These are phyloP conservation scores for Eurytoma adleriae DNA, from an alignment of 2,888 invertebrate species.

Conservation along the genomic window DNA sequence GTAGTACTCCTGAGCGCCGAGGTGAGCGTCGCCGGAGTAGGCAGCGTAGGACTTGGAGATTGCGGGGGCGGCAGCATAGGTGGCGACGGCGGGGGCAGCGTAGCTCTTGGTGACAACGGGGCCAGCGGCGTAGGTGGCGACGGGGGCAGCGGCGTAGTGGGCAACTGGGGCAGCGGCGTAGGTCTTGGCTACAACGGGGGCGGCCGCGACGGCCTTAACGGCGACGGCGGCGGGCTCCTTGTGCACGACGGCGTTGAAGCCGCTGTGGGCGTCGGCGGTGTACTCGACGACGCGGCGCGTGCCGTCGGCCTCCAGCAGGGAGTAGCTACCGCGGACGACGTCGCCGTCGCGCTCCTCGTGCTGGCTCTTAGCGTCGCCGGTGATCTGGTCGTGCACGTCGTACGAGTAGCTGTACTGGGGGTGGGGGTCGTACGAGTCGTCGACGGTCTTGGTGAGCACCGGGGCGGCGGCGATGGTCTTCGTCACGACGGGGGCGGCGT, in stretches of 20 bases:
- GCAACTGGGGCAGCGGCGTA: slow-evolving; percentile 24
- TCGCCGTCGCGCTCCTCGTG: slow-evolving; percentile 71
- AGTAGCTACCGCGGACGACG: slow-evolving; percentile 74
- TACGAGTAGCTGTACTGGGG: slow-evolving; percentile 74
- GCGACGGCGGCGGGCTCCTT: slow-evolving; percentile 63
- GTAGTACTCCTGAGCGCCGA: too few species aligned
- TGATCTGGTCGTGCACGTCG: slow-evolving; percentile 68
- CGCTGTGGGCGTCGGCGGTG: slow-evolving; percentile 70
- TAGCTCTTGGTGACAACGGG: too few species aligned
- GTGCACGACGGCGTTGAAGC: slow-evolving; percentile 72
- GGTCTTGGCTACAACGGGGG: slow-evolving; percentile 28
- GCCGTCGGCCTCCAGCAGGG: slow-evolving; percentile 77
- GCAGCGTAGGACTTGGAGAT: too few species aligned
- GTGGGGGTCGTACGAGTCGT: slow-evolving; percentile 70
- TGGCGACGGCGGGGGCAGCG: too few species aligned
- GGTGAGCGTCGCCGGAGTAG: too few species aligned
- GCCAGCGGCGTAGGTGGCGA: background rate
- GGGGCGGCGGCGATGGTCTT: slow-evolving; percentile 27
- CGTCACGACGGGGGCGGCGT: slow-evolving; percentile 30
- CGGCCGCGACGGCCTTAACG: slow-evolving; percentile 37
- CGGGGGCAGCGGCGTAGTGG: slow-evolving; percentile 28
- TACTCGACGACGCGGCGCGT: slow-evolving; percentile 72
- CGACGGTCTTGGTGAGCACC: slow-evolving; percentile 67
- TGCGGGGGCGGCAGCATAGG: too few species aligned
- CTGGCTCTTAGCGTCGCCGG: slow-evolving; percentile 71